These are phyloP conservation scores for Drosophila oshimai DNA, from an alignment of 1,140 invertebrate genomes.

Conservation along the genomic window DNA sequence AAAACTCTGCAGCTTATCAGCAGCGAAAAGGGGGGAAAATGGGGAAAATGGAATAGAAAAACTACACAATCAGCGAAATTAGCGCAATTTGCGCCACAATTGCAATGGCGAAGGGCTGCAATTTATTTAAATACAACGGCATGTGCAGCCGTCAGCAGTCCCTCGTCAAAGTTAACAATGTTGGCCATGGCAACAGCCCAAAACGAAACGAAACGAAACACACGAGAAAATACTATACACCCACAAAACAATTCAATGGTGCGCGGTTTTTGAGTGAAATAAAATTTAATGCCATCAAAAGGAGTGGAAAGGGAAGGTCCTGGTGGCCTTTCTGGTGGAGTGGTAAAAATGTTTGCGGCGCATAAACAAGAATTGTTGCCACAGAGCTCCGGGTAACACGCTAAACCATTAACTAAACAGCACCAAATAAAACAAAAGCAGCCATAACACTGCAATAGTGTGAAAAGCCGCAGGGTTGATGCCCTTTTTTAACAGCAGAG, in stretches of 20 bases:
- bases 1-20: conserved; percentile 39
- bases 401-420: conserved; percentile 80
- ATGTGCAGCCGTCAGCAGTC: conserved; percentile 48
- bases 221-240: not conserved
- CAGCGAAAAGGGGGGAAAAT: conserved; percentile 1
- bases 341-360: conserved; percentile 74
- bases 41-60: not conserved
- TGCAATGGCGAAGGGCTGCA: conserved; percentile 48
- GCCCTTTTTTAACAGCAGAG: conserved; percentile 4
- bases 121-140: conserved; percentile 64
- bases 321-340: no score
- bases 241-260: conserved; percentile 35
- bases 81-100: conserved; percentile 70
- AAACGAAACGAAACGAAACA: no score
- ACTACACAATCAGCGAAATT: conserved; percentile 64
- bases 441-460: conserved; percentile 1
- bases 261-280: conserved; percentile 65
- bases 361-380: conserved; percentile 77
- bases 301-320: not conserved
- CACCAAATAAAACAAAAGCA: conserved; percentile 63
- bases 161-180: conserved; percentile 49
- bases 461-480: conserved; percentile 18
- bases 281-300: conserved; percentile 71
- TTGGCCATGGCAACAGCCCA: conserved; percentile 22
- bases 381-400: conserved; percentile 56